Base-by-base conservation (phyloP, 2,113 vertebrate species). In the Labeo catla region DNA sequence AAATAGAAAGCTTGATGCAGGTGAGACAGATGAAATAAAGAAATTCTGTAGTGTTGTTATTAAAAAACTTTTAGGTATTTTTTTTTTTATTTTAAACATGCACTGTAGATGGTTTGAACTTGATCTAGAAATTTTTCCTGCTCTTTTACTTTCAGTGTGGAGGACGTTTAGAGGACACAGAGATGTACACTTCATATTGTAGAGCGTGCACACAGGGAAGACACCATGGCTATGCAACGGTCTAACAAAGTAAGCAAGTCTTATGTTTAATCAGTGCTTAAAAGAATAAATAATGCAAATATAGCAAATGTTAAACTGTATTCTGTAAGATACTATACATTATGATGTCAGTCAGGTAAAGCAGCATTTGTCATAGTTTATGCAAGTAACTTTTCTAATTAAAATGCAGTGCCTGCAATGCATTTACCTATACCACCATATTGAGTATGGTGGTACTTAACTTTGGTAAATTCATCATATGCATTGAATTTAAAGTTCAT, bases 91-190 rank as follows among this genome's bases (percentile, higher is more conserved):
- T 16, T 50, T 52, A 21, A 23, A 3, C 4, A 23, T 70, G n/a
- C n/a, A 43, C 23, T 73, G 7, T 9, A 47, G 6, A 57, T 70
- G 19, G 34, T 45, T 43, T 45, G 6, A 72, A 2, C 4, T 5
- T 28, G 3, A 13, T 21, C 11, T 74, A 66, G 34, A 2, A n/a
- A 19, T 73, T 39, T 16, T 82, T 16, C 28, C 45, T 8, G 9
- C 19, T 79, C 28, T 68, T 3, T 47, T 9, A 28, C 23, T 49
- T 68, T 86, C 19, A 78, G 21, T 66, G 52, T 73, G 43, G 36
- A 66, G 15, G 34, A 74, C 50, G 1, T 84, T 77, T 52, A 47
- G 28, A 84, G 39, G 36, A 76, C 28, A 76, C 11, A 85, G 66
- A 76, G 61, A 73, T 45, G 23, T 15, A 76, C 6, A 47, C 57